A percentile compares a stretch with the other conserved stretches of the same genome.
These are phyloP conservation scores for Pseudochirops cupreus DNA, from an alignment of 2,797 vertebrate genomes.

Conservation along the genomic window DNA sequence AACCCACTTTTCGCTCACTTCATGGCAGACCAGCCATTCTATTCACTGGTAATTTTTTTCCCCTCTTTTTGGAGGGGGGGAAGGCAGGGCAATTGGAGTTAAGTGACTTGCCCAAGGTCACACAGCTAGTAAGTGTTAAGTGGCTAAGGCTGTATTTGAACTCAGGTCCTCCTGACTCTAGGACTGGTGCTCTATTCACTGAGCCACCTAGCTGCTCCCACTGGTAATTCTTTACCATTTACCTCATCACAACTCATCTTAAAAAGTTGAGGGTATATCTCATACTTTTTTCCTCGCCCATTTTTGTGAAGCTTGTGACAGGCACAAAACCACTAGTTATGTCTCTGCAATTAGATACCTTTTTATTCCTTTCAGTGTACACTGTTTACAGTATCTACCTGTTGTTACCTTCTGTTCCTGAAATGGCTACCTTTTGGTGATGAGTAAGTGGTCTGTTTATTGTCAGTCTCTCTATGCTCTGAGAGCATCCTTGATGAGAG, in stretches of 20 bases:
- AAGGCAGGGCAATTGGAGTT: no score
- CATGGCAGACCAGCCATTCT: not conserved
- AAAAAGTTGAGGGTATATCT: not conserved
- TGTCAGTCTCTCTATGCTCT: not conserved
- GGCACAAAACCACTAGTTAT: not conserved
- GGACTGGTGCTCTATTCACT: no score
- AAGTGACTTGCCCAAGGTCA: no score
- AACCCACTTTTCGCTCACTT: not conserved
- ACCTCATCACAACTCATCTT: not conserved
- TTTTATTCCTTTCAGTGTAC: not conserved
- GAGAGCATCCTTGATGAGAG: not conserved
- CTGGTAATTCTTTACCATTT: not conserved
- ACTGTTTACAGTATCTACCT: not conserved
- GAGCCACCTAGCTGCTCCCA: not conserved
- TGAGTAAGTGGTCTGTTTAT: not conserved
- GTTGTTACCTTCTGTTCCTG: not conserved
- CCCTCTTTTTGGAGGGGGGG: no score
- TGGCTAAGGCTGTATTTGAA: no score
- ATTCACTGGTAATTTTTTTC: not conserved
- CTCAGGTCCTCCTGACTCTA: no score
- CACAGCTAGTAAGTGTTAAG: no score
- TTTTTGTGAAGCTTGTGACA: not conserved
- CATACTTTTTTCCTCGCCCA: not conserved
- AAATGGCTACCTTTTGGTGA: not conserved
- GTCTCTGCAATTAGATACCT: not conserved